A percentile compares a stretch with the other conserved stretches of the same genome.
Evolutionary conservation across 2,113 vertebrate species (phyloP).

Genomic region (Sinocyclocheilus anshuiensis): DNA sequence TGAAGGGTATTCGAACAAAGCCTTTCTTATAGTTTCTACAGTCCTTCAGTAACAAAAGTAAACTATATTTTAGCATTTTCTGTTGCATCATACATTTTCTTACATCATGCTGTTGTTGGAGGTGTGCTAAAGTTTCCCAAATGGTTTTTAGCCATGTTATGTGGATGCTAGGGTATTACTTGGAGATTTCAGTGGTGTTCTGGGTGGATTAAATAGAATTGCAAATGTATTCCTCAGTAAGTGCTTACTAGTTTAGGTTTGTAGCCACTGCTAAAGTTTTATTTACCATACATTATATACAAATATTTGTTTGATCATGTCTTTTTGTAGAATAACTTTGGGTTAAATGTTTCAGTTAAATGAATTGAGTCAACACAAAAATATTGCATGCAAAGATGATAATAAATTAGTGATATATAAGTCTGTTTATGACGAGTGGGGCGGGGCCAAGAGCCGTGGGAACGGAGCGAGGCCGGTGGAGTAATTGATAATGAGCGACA

Average conservation of each 20-base stretch:
- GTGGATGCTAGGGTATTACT: background rate
- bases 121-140: background rate
- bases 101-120: background rate
- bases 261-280: background rate
- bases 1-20: background rate
- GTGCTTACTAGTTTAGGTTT: background rate
- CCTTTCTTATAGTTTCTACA: background rate
- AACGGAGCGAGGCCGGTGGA: too few relatives aligned
- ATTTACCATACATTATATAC: background rate
- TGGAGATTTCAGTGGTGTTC: background rate
- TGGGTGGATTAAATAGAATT: background rate
- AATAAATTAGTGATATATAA: background rate
- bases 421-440: too few relatives aligned
- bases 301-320: background rate
- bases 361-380: background rate
- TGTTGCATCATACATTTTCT: too few relatives aligned
- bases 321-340: background rate
- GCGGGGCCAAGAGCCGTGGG: too few relatives aligned
- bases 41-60: background rate
- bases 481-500: too few relatives aligned
- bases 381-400: background rate
- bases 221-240: background rate
- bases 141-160: background rate
- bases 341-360: background rate
- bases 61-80: background rate